phyloP scores from a whole-genome alignment of 2,797 vertebrate genomes.

The Rousettus madagascariensis region DNA sequence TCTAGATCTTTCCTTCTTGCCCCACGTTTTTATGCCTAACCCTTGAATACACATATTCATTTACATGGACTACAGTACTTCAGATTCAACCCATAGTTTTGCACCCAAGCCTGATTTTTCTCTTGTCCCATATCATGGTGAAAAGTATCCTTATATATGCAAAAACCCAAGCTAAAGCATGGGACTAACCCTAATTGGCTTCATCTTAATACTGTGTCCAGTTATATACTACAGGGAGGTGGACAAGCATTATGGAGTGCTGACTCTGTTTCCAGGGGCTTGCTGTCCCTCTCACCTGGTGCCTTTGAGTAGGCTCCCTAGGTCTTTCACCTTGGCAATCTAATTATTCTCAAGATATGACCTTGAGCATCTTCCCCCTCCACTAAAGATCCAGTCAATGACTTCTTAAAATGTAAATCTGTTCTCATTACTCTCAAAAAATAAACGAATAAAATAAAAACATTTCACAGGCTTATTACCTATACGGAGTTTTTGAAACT shows the following conservation, averaged over 20 bases:
- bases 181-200: background rate
- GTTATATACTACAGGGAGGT: background rate
- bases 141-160: background rate
- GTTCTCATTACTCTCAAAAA: background rate
- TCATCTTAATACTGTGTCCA: background rate
- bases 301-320: background rate
- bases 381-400: background rate
- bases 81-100: background rate
- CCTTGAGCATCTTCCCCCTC: background rate
- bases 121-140: background rate
- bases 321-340: background rate
- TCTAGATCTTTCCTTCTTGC: background rate
- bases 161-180: background rate
- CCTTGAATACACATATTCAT: background rate
- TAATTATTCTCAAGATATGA: background rate
- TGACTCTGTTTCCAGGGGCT: background rate
- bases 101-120: background rate
- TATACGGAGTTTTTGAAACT: background rate
- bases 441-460: background rate
- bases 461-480: background rate
- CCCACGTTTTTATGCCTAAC: background rate
- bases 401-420: conserved; percentile 1
- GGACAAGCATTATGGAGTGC: background rate
- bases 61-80: background rate
- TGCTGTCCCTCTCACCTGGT: background rate